Evolutionary conservation across 2,797 vertebrate species (phyloP).

Genomic region (Coranthus polyacanthus): DNA sequence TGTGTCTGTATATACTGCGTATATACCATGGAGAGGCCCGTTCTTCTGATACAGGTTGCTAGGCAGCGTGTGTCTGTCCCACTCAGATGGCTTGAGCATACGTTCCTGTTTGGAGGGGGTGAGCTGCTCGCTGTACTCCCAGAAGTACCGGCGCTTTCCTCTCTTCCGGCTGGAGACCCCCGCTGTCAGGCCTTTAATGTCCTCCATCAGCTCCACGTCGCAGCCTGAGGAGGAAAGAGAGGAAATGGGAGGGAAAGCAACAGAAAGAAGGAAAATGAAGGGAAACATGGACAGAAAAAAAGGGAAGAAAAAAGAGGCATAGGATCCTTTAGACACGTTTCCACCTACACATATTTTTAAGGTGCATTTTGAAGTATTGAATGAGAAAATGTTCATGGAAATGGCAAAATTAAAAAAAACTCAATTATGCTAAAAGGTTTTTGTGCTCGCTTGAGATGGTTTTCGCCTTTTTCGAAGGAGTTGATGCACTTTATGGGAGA

Average conservation of each 20-base stretch:
- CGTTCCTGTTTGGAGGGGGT: conserved; percentile 94
- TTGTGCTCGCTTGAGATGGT: too few species aligned
- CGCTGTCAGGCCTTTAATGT: conserved; percentile 93
- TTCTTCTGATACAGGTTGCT: conserved; percentile 99
- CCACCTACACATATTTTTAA: too few species aligned
- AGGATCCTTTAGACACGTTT: too few species aligned
- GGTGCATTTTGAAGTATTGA: too few species aligned
- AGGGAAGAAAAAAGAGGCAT: too few species aligned
- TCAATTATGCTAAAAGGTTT: too few species aligned
- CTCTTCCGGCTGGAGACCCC: conserved; percentile 92
- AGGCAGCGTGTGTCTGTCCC: conserved; percentile 95
- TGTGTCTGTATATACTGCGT: not conserved
- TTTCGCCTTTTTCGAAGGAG: too few species aligned
- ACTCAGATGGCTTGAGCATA: conserved; percentile 95
- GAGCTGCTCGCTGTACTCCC: conserved; percentile 98
- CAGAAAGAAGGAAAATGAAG: not conserved
- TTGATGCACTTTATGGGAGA: too few species aligned
- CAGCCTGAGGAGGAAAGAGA: conserved; percentile 84
- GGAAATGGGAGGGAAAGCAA: not conserved
- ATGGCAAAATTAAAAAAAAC: too few species aligned
- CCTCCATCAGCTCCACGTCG: conserved; percentile 94
- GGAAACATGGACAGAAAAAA: not conserved
- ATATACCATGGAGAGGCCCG: conserved; percentile 94
- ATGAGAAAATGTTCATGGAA: too few species aligned
- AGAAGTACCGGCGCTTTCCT: conserved; percentile 97